Evolutionary conservation across 2,797 vertebrate genomes (phyloP).

Genomic region (Sebastes cheni): DNA sequence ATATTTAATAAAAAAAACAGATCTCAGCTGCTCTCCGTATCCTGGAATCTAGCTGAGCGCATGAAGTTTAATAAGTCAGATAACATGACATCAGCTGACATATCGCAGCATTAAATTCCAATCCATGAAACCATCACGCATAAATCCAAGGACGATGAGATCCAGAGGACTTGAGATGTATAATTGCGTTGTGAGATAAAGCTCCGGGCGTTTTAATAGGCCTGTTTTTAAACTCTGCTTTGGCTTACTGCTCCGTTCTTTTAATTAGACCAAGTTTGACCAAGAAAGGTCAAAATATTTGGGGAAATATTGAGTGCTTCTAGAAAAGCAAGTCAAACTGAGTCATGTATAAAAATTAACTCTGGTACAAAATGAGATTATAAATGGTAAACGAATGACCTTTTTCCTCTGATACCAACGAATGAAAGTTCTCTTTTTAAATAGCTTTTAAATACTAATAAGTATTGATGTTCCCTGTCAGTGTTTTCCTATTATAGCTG

Average conservation of each 20-base stretch:
- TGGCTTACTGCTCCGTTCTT: background rate
- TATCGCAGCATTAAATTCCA: conserved; percentile 52
- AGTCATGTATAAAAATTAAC: background rate
- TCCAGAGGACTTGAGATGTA: conserved; percentile 37
- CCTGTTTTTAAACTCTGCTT: background rate
- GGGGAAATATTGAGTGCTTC: background rate
- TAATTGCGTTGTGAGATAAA: conserved; percentile 13
- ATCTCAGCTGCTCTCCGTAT: conserved; percentile 22
- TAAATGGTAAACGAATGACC: background rate
- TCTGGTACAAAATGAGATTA: background rate
- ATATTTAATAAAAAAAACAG: conserved; percentile 42
- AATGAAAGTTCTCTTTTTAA: background rate
- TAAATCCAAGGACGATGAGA: conserved; percentile 45
- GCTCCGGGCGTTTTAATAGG: conserved; percentile 2
- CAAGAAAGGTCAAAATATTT: conserved; percentile 3
- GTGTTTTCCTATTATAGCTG: too few relatives aligned
- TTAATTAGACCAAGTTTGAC: background rate
- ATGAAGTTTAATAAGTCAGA: conserved; percentile 52
- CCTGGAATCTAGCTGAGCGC: conserved; percentile 9
- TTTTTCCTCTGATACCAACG: background rate
- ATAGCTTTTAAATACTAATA: too few relatives aligned
- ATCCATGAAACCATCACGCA: conserved; percentile 31
- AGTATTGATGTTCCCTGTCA: too few relatives aligned
- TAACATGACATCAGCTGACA: conserved; percentile 57
- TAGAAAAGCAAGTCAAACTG: background rate